Conservation (phyloP, 2,888 invertebrate species). For the Sthenelais limicola region DNA sequence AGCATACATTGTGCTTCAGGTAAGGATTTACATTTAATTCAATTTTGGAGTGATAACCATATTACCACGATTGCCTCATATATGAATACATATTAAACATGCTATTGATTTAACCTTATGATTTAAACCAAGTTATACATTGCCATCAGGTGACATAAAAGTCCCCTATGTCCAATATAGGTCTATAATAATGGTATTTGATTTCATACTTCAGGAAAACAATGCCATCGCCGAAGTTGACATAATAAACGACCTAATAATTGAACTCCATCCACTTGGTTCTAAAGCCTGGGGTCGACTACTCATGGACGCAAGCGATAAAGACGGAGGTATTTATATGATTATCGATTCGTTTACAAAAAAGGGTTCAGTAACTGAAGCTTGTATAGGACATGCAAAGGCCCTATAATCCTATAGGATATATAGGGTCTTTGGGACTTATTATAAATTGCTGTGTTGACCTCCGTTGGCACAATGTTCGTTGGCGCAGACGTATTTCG, state of each 20-base stretch:
- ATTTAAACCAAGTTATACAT: neutral
- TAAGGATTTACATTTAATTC: slow-evolving; percentile 38
- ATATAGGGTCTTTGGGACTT: too few relatives aligned
- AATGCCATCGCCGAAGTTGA: slow-evolving; percentile 63
- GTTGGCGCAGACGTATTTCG: too few relatives aligned
- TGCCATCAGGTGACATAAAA: neutral
- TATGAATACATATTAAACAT: neutral
- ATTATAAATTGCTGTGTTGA: too few relatives aligned
- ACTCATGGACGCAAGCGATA: slow-evolving; percentile 57
- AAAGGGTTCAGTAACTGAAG: too few relatives aligned
- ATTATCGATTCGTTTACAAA: too few relatives aligned
- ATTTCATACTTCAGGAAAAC: slow-evolving; percentile 55
- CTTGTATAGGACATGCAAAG: too few relatives aligned
- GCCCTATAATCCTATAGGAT: too few relatives aligned
- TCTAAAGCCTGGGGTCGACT: slow-evolving; percentile 57
- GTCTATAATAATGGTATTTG: neutral
- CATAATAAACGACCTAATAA: slow-evolving; percentile 51
- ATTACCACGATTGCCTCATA: too few relatives aligned
- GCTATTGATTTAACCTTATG: neutral
- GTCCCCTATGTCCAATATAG: neutral
- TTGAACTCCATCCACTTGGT: slow-evolving; percentile 55
- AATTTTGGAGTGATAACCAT: neutral
- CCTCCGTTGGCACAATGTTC: too few relatives aligned
- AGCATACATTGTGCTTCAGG: slow-evolving; percentile 61
- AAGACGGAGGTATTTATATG: slow-evolving; percentile 54